Base-by-base conservation (phyloP, 2,797 vertebrate genomes). In the Aldrovandia affinis region DNA sequence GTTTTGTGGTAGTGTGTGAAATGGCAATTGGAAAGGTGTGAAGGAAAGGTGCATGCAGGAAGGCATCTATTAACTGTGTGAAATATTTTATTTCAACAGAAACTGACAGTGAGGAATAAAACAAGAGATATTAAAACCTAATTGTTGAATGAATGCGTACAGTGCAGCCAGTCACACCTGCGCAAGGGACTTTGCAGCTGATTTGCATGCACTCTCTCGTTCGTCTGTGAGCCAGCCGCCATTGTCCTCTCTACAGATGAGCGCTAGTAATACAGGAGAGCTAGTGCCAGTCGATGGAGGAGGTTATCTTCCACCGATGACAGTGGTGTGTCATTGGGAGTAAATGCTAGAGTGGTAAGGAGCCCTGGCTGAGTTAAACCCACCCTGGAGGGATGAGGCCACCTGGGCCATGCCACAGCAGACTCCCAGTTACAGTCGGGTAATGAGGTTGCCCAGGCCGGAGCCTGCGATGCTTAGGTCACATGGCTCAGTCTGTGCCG, bases 1-100 rank as follows among this genome's bases (percentile, higher is more conserved):
- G 42, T n/a, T 77, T 20, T 77, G 73, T 77, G 73, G 25, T 8
- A 77, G 22, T 77, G 73, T 44, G 42, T 77, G 73, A 47, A 47
- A n/a, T 47, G 25, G n/a, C n/a, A n/a, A n/a, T n/a, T n/a, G 42
- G 22, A 22, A 50, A 33, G 14, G 39, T 12, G 20, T 39, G 68
- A 20, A 73, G 33, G 30, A 39, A 20, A 6, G 33, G 1, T 42
- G 14, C 68, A 70, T 1, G 0, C 30, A 50, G 47, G 6, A 50
- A 50, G n/a, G n/a, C n/a, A n/a, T n/a, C n/a, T n/a, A n/a, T n/a
- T n/a, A n/a, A n/a, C n/a, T n/a, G n/a, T n/a, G n/a, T n/a, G n/a
- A n/a, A n/a, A n/a, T n/a, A n/a, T n/a, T n/a, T n/a, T n/a, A n/a
- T n/a, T n/a, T n/a, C n/a, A n/a, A n/a, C n/a, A n/a, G n/a, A n/a